Conservation (phyloP, 2,888 invertebrate species). For the Cryptosula pallasiana region DNA sequence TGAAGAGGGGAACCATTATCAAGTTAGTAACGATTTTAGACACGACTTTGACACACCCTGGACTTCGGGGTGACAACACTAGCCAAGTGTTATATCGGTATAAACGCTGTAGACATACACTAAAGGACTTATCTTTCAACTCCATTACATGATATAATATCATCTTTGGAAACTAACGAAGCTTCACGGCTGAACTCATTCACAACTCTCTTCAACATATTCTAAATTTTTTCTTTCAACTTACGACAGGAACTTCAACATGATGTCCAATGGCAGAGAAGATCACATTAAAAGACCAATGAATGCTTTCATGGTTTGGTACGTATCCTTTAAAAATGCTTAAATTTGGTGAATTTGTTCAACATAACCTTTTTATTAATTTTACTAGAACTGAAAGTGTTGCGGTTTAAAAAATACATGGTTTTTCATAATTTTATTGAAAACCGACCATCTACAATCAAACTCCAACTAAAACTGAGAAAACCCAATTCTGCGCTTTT, state of each 20-base stretch:
- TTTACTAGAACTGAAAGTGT: too few species aligned
- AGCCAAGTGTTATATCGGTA: not conserved
- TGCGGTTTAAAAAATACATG: too few species aligned
- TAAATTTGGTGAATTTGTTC: too few species aligned
- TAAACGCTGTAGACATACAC: not conserved
- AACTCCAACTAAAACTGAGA: too few species aligned
- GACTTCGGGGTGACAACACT: slow-evolving; percentile 8
- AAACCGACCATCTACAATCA: too few species aligned
- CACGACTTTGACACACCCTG: slow-evolving; percentile 3
- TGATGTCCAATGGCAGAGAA: slow-evolving; percentile 4
- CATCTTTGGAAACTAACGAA: not conserved
- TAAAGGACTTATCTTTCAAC: not conserved
- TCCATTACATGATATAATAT: slow-evolving; percentile 6
- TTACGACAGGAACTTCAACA: not conserved
- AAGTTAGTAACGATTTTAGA: not conserved
- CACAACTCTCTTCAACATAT: too few species aligned
- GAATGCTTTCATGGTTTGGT: slow-evolving; percentile 99
- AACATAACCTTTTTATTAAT: too few species aligned
- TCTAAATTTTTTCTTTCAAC: not conserved
- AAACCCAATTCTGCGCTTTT: too few species aligned
- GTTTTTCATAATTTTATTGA: too few species aligned
- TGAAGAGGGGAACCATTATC: not conserved
- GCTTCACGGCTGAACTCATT: slow-evolving; percentile 23
- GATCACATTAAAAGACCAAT: slow-evolving; percentile 93
- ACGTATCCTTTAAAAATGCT: not conserved